Evolutionary conservation across 1,140 invertebrate genomes (phyloP).

Genomic region (Pissodes strobi): DNA sequence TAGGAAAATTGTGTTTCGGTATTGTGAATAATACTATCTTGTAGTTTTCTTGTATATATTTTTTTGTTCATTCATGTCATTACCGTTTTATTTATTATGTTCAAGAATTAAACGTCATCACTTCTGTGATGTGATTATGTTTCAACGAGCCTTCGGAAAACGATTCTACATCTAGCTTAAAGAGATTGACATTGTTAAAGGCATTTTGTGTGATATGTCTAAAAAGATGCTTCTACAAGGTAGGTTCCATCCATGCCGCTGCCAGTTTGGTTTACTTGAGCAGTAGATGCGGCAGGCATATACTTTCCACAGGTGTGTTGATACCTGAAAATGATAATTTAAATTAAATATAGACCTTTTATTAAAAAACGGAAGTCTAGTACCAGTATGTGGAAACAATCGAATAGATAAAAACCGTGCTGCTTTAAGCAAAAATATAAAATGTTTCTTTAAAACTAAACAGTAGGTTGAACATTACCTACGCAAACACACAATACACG

Average conservation of each 20-base stretch:
- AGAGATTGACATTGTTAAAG: slow-evolving; percentile 12
- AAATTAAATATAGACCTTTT: no score
- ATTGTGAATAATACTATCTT: no score
- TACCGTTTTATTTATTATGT: no score
- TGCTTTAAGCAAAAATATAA: no score
- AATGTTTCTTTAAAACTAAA: background rate
- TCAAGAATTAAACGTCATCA: no score
- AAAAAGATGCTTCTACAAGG: slow-evolving; percentile 82
- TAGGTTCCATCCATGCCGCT: slow-evolving; percentile 80
- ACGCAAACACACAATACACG: no score
- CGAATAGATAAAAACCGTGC: no score
- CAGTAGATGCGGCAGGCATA: slow-evolving; percentile 77
- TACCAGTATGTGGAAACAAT: slow-evolving; percentile 75
- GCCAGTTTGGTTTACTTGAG: slow-evolving; percentile 75
- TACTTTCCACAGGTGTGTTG: slow-evolving; percentile 83
- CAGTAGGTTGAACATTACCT: no score
- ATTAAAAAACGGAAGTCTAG: slow-evolving; percentile 81
- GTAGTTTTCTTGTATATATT: no score
- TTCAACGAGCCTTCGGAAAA: background rate
- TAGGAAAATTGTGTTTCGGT: no score
- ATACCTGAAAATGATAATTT: slow-evolving; percentile 57
- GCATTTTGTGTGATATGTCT: slow-evolving; percentile 39
- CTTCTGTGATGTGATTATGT: no score
- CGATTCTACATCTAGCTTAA: slow-evolving; percentile 5
- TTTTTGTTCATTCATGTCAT: no score